Conservation (phyloP, 37 sponge, comb jelly and placozoan species). For the Agelas oroides region DNA sequence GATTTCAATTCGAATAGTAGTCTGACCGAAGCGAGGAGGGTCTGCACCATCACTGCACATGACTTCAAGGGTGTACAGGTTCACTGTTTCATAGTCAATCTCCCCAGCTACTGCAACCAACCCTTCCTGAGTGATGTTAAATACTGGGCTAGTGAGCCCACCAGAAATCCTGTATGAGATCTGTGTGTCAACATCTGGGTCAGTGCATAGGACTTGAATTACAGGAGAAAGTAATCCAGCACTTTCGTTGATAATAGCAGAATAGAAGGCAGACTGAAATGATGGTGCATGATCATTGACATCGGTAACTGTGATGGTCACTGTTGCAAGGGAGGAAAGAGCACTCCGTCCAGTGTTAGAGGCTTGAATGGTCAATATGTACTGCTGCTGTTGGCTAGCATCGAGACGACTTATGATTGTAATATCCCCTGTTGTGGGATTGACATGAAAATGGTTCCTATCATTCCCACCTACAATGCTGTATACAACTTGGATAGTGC, state of each 20-base stretch:
- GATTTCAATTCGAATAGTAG: constrained; percentile 56
- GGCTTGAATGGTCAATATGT: constrained; percentile 54
- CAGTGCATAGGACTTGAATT: constrained; percentile 49
- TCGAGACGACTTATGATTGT: constrained; percentile 28
- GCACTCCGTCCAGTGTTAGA: constrained; percentile 33
- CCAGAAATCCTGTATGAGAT: constrained; percentile 39
- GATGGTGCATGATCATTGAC: constrained; percentile 69
- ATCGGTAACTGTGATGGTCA: constrained; percentile 49
- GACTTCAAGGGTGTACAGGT: constrained; percentile 43
- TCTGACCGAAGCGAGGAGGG: constrained; percentile 29
- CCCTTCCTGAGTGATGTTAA: constrained; percentile 60
- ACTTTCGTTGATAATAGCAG: constrained; percentile 42
- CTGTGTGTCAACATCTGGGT: constrained; percentile 52
- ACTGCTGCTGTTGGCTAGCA: constrained; percentile 10
- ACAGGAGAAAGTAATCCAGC: constrained; percentile 20
- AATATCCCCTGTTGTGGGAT: constrained; percentile 56
- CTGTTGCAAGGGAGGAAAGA: constrained; percentile 44
- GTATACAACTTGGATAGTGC: constrained; percentile 50
- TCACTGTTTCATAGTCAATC: constrained; percentile 48
- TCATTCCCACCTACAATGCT: constrained; percentile 60
- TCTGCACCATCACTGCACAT: constrained; percentile 69
- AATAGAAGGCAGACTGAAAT: constrained; percentile 36
- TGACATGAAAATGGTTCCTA: constrained; percentile 42
- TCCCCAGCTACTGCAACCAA: constrained; percentile 18
- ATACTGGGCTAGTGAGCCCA: constrained; percentile 1